phyloP scores from a whole-genome alignment of 2,113 vertebrate species.

The Notarius quadriscutis region DNA sequence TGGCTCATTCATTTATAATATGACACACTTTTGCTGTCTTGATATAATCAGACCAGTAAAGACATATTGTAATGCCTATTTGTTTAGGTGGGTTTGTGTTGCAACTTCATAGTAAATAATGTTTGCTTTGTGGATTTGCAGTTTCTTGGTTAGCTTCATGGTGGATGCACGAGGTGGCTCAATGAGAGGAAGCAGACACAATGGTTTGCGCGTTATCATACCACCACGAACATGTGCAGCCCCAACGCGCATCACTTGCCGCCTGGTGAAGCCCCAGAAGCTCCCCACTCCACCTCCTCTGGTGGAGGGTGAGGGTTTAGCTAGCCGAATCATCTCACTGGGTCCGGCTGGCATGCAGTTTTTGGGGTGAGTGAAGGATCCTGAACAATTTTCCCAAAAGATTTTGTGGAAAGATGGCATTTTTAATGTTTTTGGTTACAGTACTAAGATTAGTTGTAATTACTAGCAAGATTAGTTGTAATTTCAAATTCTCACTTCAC shows the following conservation, averaged over 20 bases:
- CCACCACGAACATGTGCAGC: constrained; percentile 89
- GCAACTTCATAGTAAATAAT: neutral
- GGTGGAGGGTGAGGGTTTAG: constrained; percentile 91
- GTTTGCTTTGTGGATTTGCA: constrained; percentile 58
- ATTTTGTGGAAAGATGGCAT: neutral
- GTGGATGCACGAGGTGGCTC: constrained; percentile 94
- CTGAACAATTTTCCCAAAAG: neutral
- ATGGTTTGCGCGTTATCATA: constrained; percentile 89
- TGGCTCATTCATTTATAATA: neutral
- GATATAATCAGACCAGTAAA: neutral
- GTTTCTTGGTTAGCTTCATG: constrained; percentile 98
- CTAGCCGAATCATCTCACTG: constrained; percentile 90
- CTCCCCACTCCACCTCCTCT: constrained; percentile 83
- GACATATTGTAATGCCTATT: neutral
- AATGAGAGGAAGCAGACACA: constrained; percentile 94
- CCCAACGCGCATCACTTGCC: constrained; percentile 94
- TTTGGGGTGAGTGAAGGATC: constrained; percentile 79
- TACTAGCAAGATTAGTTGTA: neutral
- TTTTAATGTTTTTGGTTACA: neutral
- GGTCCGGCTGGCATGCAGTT: constrained; percentile 91
- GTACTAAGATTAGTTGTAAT: neutral
- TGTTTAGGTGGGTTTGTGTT: neutral
- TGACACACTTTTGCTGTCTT: neutral
- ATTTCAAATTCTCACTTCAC: neutral
- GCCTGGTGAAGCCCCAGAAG: constrained; percentile 94